Base-by-base conservation (phyloP, 1,140 invertebrate genomes). In the Bombus huntii region DNA sequence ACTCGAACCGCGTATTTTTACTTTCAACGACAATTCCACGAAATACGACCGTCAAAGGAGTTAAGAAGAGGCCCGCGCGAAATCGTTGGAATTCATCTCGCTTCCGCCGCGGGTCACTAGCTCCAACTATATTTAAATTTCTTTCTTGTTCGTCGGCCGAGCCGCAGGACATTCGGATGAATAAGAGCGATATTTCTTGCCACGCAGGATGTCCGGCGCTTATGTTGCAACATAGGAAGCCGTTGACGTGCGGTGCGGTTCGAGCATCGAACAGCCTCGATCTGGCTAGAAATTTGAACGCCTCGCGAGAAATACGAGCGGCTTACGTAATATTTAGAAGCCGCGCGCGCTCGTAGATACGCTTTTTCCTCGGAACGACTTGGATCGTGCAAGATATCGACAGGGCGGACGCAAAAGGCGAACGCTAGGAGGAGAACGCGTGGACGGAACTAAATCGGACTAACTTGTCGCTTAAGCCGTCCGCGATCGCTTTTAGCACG, bases 1-100 rank as follows among this genome's bases (percentile, higher is more conserved):
- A 87, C 75, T 57, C 81, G 85, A 62, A 42, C 88, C 74, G 85
- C 87, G 88, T 93, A 94, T 95, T 94, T 94, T 93, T 93, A 93
- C 90, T 89, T 93, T 88, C 65, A 31, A 75, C 86, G 87, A 91
- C 87, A 85, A 89, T 95, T 95, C 94, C 89, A 73, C 88, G 94
- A 94, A 95, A 83, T 90, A 42, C 72, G 87, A 89, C 70, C 92
- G 90, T 92, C 91, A 92, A 93, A 93, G 90, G 92, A 92, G 86
- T 92, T 90, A 90, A 91, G 89, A 72, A 90, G 65, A 66, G 89
- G 37, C 74, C 90, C 87, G 90, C 81, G 86, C 87, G 79, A 88
- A 89, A 90, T 87, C 85, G 88, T 86, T 89, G 92, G 90, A 93
- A 94, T 94, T 91, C 86, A 83, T 86, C 76, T 88, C 53, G 90